Evolutionary conservation across 2,113 vertebrate genomes (phyloP), one percentile per base, ranked within the genome.

Genomic region (Lates calcarifer): DNA sequence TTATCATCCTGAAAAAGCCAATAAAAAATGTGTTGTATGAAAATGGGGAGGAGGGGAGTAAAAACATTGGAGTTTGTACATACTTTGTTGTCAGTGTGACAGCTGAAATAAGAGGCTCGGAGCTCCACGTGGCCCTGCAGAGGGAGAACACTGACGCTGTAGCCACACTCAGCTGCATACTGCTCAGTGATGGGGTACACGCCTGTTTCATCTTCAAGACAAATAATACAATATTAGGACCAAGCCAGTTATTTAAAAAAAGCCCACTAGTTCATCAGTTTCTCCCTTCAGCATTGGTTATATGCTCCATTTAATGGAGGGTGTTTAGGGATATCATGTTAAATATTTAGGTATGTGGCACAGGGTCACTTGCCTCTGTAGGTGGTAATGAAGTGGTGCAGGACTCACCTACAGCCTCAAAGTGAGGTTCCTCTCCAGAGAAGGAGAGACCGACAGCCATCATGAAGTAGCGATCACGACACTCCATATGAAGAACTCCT

Each of bases 51-150:
- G 14, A 41, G 39, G 39, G 12, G 17, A 0, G 5, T 49, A 18
- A 18, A 49, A 14, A 45, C 43, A 17, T 49, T 10, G n/a, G 3
- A 3, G 22, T 12, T 5, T 29, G 2, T 15, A 0, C 41, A n/a
- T 77, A 94, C 95, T 29, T 85, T 24, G 65, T 90, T 90, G 2
- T 65, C 37, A 2, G 89, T 84, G 45, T 94, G 90, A 61, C 93
- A 95, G 73, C 93, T 92, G 79, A 95, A 92, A 86, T 93, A 95
- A 0, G 95, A 95, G 0, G 93, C 92, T 29, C 90, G 47, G 1
- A 95, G 86, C 76, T 86, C 80, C 29, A 75, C 43, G 0, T 11
- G 43, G 15, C 70, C 89, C 1, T 14, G 33, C 0, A 61, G 11
- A 24, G 74, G 79, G 29, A 84, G 31, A 17, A 87, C 5, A 9